Conservation (phyloP, 1,140 invertebrate species). For the Cyclina sinensis region DNA sequence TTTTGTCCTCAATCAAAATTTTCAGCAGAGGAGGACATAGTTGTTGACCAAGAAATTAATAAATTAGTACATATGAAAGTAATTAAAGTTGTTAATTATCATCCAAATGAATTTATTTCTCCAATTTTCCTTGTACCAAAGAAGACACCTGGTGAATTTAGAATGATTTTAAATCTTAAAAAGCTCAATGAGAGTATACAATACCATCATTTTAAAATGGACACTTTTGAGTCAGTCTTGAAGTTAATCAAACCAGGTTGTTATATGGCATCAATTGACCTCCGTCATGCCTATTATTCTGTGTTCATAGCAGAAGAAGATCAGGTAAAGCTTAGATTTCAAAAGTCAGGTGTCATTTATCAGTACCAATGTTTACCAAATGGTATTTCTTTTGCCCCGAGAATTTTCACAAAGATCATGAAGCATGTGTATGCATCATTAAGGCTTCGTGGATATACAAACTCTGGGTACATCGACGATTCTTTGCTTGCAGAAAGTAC, state of each 20-base stretch:
- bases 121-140: slow-evolving; percentile 15
- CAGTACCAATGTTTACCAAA: no score
- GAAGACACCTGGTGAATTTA: not conserved
- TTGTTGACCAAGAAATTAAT: slow-evolving; percentile 8
- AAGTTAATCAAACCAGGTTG: slow-evolving; percentile 58
- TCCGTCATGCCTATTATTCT: slow-evolving; percentile 32
- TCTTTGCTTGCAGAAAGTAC: no score
- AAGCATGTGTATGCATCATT: no score
- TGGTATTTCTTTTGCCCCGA: no score
- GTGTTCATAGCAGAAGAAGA: slow-evolving; percentile 18
- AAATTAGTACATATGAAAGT: slow-evolving; percentile 24
- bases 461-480: no score
- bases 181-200: slow-evolving; percentile 41
- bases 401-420: no score
- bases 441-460: no score
- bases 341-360: not conserved
- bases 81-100: slow-evolving; percentile 3
- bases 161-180: slow-evolving; percentile 5
- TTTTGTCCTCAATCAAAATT: not conserved
- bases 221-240: slow-evolving; percentile 44
- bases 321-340: slow-evolving; percentile 19
- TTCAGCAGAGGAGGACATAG: no score
- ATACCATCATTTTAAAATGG: slow-evolving; percentile 70
- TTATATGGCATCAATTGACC: slow-evolving; percentile 62
- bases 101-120: slow-evolving; percentile 20